These are phyloP conservation scores for Stegodyphus dumicola DNA, from an alignment of 1,140 invertebrate genomes.

Conservation along the genomic window DNA sequence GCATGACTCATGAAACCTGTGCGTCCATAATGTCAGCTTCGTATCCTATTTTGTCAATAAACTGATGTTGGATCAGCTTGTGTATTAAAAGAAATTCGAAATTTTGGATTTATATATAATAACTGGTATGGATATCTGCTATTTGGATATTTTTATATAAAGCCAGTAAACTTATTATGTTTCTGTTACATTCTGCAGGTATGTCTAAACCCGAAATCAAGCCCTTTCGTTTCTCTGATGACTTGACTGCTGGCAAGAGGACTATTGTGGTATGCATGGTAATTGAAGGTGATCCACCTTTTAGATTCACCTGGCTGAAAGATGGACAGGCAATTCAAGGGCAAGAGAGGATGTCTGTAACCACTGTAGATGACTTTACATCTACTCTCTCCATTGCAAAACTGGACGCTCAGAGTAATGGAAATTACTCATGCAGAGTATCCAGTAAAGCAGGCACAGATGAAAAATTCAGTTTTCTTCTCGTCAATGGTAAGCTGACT, in stretches of 20 bases:
- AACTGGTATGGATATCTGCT: not conserved
- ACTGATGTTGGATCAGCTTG: not conserved
- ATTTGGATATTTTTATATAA: not conserved
- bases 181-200: not conserved
- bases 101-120: not conserved
- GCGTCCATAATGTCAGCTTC: not conserved
- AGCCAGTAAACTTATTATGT: too few relatives aligned
- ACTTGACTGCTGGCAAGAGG: constrained; percentile 77
- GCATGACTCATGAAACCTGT: not conserved
- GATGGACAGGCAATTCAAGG: constrained; percentile 37
- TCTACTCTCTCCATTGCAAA: constrained; percentile 36
- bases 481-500: not conserved
- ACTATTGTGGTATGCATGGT: constrained; percentile 71
- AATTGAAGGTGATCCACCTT: constrained; percentile 62
- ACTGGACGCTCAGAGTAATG: constrained; percentile 53
- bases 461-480: constrained; percentile 1
- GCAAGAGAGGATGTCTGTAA: not conserved
- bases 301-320: constrained; percentile 63
- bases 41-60: not conserved
- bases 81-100: not conserved
- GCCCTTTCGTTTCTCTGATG: constrained; percentile 64
- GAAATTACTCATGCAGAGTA: constrained; percentile 62
- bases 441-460: constrained; percentile 47
- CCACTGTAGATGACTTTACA: constrained; percentile 66
- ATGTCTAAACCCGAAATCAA: constrained; percentile 37